A percentile compares a stretch with the other conserved stretches of the same genome.
phyloP scores from a whole-genome alignment of 1,140 invertebrate species.

The Sminthurides bifidus region DNA sequence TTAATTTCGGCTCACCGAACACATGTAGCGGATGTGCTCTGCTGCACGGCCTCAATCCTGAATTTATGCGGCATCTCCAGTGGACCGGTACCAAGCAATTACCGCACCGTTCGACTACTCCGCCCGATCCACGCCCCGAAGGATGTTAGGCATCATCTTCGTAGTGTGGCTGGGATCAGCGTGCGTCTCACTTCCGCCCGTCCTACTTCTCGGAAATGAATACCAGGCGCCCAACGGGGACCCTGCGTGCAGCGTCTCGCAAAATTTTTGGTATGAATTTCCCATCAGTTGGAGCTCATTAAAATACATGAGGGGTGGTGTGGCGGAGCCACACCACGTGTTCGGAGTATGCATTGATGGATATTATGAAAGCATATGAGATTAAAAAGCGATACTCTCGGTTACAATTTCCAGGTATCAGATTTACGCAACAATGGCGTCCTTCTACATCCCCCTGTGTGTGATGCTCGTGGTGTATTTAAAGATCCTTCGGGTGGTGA shows the following conservation, averaged over 20 bases:
- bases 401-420: conserved; percentile 48
- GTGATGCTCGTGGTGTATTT: conserved; percentile 84
- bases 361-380: no score
- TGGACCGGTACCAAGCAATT: conserved; percentile 82
- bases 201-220: conserved; percentile 78
- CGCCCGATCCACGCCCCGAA: conserved; percentile 66
- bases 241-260: conserved; percentile 62
- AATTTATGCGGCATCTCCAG: conserved; percentile 88
- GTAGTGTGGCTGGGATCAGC: conserved; percentile 79
- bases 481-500: conserved; percentile 63
- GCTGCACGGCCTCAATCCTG: conserved; percentile 76
- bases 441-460: conserved; percentile 76
- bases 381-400: no score
- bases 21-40: conserved; percentile 73
- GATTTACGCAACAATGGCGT: conserved; percentile 78
- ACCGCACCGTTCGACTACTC: conserved; percentile 82
- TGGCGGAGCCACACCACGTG: background rate
- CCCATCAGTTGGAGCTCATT: background rate
- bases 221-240: conserved; percentile 47
- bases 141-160: conserved; percentile 71
- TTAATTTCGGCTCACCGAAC: no score
- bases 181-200: conserved; percentile 74
- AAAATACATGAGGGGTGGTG: background rate
- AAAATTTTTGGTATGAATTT: conserved; percentile 53
- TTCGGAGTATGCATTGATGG: background rate